phyloP scores from a whole-genome alignment of 2,797 vertebrate genomes.

The Coendou prehensilis region DNA sequence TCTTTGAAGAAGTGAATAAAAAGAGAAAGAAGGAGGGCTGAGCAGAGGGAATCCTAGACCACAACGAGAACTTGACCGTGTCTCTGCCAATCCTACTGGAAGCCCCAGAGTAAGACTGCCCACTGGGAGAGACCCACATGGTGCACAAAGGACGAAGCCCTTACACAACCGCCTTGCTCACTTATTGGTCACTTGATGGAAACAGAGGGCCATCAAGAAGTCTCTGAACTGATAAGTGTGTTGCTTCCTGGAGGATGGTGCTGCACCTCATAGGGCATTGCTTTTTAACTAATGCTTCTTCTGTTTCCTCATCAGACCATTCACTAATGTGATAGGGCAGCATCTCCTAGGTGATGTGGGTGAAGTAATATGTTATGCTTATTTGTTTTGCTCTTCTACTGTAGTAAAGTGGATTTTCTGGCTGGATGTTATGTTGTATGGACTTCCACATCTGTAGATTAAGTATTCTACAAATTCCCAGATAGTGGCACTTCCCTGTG shows the following conservation, averaged over 20 bases:
- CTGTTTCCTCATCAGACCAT: not conserved
- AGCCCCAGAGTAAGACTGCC: not conserved
- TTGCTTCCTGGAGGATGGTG: not conserved
- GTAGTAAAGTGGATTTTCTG: not conserved
- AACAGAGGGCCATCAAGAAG: not conserved
- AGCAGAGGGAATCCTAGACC: not conserved
- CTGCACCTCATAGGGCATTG: not conserved
- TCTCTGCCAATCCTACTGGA: not conserved
- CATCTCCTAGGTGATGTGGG: not conserved
- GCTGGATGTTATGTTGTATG: not conserved
- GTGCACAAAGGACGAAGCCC: too few species aligned
- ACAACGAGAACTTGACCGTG: not conserved
- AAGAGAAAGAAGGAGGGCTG: not conserved
- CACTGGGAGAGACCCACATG: not conserved
- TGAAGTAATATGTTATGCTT: not conserved
- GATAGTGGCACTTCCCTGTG: not conserved
- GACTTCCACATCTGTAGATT: not conserved
- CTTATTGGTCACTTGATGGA: not conserved
- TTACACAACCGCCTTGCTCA: not conserved
- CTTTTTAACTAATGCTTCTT: not conserved
- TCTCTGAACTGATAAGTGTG: not conserved
- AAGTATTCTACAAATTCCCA: conserved; percentile 17
- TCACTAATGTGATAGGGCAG: not conserved
- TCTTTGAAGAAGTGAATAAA: not conserved
- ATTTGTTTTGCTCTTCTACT: not conserved